Evolutionary conservation across 2,888 invertebrate species (phyloP).

Genomic region (Synergus laeviventris): DNA sequence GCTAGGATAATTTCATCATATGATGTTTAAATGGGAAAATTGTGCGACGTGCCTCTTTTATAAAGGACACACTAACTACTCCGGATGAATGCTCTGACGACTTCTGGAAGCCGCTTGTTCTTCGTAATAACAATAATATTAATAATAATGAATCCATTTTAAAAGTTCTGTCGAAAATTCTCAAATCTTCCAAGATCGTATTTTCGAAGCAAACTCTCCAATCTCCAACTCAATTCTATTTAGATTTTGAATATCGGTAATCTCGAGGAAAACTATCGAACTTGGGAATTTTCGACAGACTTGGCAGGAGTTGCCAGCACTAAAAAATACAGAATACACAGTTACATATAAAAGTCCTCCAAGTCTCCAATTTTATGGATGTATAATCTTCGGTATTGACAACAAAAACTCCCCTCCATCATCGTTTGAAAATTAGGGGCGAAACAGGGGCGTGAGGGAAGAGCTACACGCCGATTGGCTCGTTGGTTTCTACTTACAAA

Average conservation of each 20-base stretch:
- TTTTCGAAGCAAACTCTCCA: background rate
- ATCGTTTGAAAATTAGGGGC: conserved; percentile 61
- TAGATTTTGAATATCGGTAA: conserved; percentile 1
- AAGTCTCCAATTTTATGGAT: background rate
- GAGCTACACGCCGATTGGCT: conserved; percentile 75
- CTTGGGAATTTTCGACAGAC: conserved; percentile 8
- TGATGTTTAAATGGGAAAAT: conserved; percentile 28
- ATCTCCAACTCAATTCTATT: background rate
- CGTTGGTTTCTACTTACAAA: conserved; percentile 74
- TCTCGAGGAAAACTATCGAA: conserved; percentile 4
- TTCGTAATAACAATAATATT: background rate
- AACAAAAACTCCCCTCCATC: conserved; percentile 56
- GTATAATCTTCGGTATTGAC: background rate
- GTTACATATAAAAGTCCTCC: background rate
- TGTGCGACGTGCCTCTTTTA: background rate
- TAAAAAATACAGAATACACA: no score
- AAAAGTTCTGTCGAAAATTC: background rate
- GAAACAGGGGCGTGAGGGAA: conserved; percentile 62
- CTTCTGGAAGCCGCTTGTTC: background rate
- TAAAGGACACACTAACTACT: conserved; percentile 25
- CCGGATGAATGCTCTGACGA: conserved; percentile 13
- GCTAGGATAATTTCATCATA: conserved; percentile 3
- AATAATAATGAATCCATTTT: no score
- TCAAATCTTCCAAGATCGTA: background rate
- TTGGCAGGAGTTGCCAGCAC: background rate